phyloP scores from a whole-genome alignment of 2,888 invertebrate species.

The Drosophila pegasa region DNA sequence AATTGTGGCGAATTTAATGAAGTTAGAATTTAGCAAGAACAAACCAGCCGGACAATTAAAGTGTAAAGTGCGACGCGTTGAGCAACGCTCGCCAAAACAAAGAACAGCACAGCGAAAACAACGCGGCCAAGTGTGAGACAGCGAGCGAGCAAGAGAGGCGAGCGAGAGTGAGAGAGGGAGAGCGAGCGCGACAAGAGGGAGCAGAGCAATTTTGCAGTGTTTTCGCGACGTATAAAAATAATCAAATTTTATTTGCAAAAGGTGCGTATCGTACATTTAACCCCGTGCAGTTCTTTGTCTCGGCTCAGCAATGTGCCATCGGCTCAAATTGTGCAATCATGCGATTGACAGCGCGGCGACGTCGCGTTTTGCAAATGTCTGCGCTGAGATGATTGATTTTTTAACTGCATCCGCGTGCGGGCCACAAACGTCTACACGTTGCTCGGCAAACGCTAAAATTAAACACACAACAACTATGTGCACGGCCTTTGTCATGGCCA shows the following conservation, averaged over 20 bases:
- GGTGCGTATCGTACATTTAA: slow-evolving; percentile 65
- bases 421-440: slow-evolving; percentile 13
- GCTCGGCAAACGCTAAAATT: slow-evolving; percentile 37
- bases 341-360: slow-evolving; percentile 21
- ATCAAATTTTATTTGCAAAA: slow-evolving; percentile 53
- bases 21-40: slow-evolving; percentile 22
- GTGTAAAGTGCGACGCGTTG: slow-evolving; percentile 29
- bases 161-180: too few relatives aligned
- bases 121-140: slow-evolving; percentile 50
- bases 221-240: slow-evolving; percentile 63
- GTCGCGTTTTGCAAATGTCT: slow-evolving; percentile 76
- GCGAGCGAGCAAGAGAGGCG: slow-evolving; percentile 41
- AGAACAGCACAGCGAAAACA: slow-evolving; percentile 38
- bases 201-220: slow-evolving; percentile 58
- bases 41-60: slow-evolving; percentile 19
- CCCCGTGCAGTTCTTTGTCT: slow-evolving; percentile 44
- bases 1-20: slow-evolving; percentile 31
- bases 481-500: slow-evolving; percentile 51
- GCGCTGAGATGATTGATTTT: slow-evolving; percentile 70
- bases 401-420: slow-evolving; percentile 60
- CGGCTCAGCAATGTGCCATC: slow-evolving; percentile 8
- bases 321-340: slow-evolving; percentile 65
- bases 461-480: slow-evolving; percentile 35
- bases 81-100: slow-evolving; percentile 22
- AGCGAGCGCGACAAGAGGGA: slow-evolving; percentile 39